Evolutionary conservation across 2,888 invertebrate species (phyloP).

Genomic region (Panzeria rudis): DNA sequence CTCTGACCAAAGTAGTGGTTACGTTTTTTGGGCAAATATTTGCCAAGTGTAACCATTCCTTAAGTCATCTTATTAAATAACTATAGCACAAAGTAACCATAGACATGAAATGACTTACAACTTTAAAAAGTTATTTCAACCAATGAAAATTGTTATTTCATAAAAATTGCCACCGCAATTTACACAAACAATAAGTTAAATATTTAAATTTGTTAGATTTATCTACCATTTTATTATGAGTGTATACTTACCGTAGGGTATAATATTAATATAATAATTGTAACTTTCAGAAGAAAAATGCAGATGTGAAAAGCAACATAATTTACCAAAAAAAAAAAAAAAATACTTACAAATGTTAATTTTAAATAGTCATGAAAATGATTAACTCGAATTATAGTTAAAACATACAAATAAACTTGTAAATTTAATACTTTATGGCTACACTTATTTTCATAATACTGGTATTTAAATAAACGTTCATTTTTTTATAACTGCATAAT

Average conservation of each 20-base stretch:
- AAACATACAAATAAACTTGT: constrained; percentile 10
- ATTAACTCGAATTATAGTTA: constrained; percentile 50
- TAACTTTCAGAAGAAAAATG: constrained; percentile 35
- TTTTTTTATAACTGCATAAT: constrained; percentile 6
- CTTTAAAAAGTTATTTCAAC: too few relatives aligned
- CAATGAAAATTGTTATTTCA: too few relatives aligned
- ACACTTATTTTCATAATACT: constrained; percentile 9
- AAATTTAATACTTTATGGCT: background rate
- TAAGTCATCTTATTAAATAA: too few relatives aligned
- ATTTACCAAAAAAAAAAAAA: background rate
- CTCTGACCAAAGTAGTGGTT: too few relatives aligned
- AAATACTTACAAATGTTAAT: constrained; percentile 11
- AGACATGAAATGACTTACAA: too few relatives aligned
- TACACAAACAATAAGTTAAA: too few relatives aligned
- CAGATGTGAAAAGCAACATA: constrained; percentile 21
- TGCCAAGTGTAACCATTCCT: too few relatives aligned
- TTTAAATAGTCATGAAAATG: constrained; percentile 35
- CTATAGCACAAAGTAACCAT: too few relatives aligned
- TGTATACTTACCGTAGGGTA: constrained; percentile 7
- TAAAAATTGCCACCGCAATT: too few relatives aligned
- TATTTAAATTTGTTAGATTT: too few relatives aligned
- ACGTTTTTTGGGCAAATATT: too few relatives aligned
- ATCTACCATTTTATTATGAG: too few relatives aligned
- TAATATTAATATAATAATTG: constrained; percentile 5
- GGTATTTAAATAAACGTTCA: constrained; percentile 4